A percentile compares a stretch with the other conserved stretches of the same genome.
Evolutionary conservation across 2,113 vertebrate species (phyloP).

Genomic region (Cnemophilus loriae): DNA sequence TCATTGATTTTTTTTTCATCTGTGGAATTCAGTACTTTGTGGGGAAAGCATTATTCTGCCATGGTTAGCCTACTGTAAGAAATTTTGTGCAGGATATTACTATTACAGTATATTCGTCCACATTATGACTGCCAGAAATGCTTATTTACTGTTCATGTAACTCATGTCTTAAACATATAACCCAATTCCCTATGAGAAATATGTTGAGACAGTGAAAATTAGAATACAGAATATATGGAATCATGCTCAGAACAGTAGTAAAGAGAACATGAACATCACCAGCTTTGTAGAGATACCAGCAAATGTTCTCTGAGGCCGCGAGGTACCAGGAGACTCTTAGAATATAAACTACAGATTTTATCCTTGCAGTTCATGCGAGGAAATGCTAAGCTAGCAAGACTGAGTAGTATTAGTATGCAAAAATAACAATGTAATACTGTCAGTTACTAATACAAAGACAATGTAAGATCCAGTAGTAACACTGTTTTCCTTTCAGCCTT

Average conservation of each 20-base stretch:
- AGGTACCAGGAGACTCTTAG: not conserved
- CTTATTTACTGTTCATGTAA: not conserved
- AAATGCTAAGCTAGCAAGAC: not conserved
- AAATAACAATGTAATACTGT: not conserved
- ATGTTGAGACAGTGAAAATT: not conserved
- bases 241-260: not conserved
- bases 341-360: not conserved
- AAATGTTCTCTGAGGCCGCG: not conserved
- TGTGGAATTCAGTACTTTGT: not conserved
- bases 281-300: not conserved
- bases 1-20: not conserved
- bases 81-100: not conserved
- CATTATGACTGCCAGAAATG: not conserved
- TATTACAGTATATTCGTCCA: not conserved
- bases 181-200: not conserved
- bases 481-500: not conserved
- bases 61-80: not conserved
- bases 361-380: not conserved
- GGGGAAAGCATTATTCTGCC: not conserved
- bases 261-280: not conserved
- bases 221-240: not conserved
- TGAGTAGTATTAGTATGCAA: not conserved
- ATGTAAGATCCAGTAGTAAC: not conserved
- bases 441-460: not conserved
- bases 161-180: not conserved